A percentile compares a stretch with the other conserved stretches of the same genome.
Evolutionary conservation across 2,113 vertebrate genomes (phyloP).

Genomic region (Prionailurus viverrinus): DNA sequence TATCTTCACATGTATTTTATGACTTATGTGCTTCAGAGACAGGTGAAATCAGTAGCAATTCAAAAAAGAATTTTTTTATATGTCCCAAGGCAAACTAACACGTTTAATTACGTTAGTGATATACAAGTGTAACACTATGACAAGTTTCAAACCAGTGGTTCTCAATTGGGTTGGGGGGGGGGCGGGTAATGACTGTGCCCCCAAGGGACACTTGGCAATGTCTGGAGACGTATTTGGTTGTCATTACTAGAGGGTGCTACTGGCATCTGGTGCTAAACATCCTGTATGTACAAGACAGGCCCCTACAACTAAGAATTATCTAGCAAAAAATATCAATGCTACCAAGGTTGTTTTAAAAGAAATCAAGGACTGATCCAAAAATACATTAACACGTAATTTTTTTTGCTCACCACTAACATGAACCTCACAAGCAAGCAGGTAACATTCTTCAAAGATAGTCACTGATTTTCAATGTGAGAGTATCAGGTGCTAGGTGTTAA

Average conservation of each 20-base stretch:
- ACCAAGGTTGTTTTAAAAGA: background rate
- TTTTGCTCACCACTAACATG: background rate
- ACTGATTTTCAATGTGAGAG: conserved; percentile 23
- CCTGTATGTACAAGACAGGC: background rate
- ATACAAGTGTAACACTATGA: background rate
- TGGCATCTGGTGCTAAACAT: background rate
- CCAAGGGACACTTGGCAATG: background rate
- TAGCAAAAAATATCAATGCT: background rate
- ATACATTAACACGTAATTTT: background rate
- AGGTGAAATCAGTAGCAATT: background rate
- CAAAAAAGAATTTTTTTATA: background rate
- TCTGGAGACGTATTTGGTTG: background rate
- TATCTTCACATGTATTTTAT: background rate
- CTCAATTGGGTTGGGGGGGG: background rate
- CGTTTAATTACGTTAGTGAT: background rate
- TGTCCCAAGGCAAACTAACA: background rate
- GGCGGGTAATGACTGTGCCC: too few relatives aligned
- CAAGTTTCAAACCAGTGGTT: background rate
- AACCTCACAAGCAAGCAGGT: background rate
- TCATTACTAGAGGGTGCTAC: background rate
- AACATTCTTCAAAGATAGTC: background rate
- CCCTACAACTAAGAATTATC: background rate
- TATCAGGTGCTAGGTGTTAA: background rate
- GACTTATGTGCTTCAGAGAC: background rate
- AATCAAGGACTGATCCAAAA: conserved; percentile 10